These are phyloP conservation scores for Philopotamus ludificatus DNA, from an alignment of 1,140 invertebrate species.

Conservation along the genomic window DNA sequence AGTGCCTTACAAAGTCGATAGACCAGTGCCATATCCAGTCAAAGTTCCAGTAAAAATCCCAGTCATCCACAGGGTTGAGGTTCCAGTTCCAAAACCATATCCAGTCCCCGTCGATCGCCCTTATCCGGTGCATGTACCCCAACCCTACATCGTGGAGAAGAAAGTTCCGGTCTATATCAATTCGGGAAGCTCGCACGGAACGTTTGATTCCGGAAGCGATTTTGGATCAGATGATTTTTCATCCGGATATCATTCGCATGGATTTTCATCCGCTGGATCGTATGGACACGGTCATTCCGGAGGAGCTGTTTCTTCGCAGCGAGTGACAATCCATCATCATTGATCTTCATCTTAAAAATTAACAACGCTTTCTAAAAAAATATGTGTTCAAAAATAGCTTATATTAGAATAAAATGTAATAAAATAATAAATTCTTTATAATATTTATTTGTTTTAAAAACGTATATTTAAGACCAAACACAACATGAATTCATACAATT, in stretches of 20 bases:
- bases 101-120: slow-evolving; percentile 63
- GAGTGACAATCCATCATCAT: not conserved
- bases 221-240: slow-evolving; percentile 11
- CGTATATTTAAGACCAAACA: too few relatives aligned
- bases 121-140: slow-evolving; percentile 60
- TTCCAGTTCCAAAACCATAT: slow-evolving; percentile 61
- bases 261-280: not conserved
- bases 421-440: too few relatives aligned
- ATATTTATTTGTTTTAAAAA: too few relatives aligned
- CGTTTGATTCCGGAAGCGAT: not conserved
- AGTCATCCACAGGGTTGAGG: slow-evolving; percentile 62
- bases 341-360: slow-evolving; percentile 2
- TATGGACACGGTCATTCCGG: not conserved
- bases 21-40: slow-evolving; percentile 50
- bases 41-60: slow-evolving; percentile 63
- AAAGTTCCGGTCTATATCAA: slow-evolving; percentile 54
- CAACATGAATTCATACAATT: too few relatives aligned
- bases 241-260: slow-evolving; percentile 10
- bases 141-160: slow-evolving; percentile 63
- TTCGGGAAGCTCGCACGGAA: slow-evolving; percentile 8
- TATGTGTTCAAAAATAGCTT: too few relatives aligned
- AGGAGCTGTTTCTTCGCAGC: slow-evolving; percentile 4
- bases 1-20: slow-evolving; percentile 42
- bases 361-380: too few relatives aligned
- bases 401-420: too few relatives aligned